Conservation (phyloP, 1,140 invertebrate species). For the Leucophenga varia region DNA sequence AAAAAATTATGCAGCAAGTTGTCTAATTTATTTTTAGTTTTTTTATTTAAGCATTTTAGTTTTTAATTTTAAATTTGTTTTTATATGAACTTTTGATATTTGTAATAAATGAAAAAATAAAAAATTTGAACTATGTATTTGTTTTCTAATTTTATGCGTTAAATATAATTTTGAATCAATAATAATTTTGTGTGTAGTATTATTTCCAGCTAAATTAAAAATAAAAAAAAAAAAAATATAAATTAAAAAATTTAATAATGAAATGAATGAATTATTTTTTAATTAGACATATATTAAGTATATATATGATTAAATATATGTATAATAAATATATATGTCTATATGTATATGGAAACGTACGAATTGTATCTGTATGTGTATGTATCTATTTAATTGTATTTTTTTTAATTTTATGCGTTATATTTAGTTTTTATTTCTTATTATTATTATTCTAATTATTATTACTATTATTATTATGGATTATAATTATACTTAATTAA, state of each 20-base stretch:
- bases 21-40: conserved; percentile 1
- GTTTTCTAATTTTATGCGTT: conserved; percentile 48
- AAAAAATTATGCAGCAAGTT: background rate
- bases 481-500: conserved; percentile 53
- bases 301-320: too few relatives aligned
- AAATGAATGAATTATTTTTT: too few relatives aligned
- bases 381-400: conserved; percentile 35
- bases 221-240: too few relatives aligned
- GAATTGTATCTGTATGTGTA: too few relatives aligned
- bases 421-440: conserved; percentile 48
- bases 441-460: conserved; percentile 25
- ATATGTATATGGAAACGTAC: conserved; percentile 28
- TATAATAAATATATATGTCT: conserved; percentile 21
- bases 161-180: conserved; percentile 15
- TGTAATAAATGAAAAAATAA: conserved; percentile 9
- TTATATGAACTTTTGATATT: background rate
- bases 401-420: conserved; percentile 51
- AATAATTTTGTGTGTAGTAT: conserved; percentile 34
- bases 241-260: too few relatives aligned
- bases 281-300: too few relatives aligned
- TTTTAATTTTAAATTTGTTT: background rate
- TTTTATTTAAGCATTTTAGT: conserved; percentile 7
- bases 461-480: too few relatives aligned
- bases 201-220: conserved; percentile 29
- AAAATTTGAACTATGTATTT: conserved; percentile 25